These are phyloP conservation scores for Columba janthina DNA, from an alignment of 2,113 vertebrate species.

Conservation along the genomic window DNA sequence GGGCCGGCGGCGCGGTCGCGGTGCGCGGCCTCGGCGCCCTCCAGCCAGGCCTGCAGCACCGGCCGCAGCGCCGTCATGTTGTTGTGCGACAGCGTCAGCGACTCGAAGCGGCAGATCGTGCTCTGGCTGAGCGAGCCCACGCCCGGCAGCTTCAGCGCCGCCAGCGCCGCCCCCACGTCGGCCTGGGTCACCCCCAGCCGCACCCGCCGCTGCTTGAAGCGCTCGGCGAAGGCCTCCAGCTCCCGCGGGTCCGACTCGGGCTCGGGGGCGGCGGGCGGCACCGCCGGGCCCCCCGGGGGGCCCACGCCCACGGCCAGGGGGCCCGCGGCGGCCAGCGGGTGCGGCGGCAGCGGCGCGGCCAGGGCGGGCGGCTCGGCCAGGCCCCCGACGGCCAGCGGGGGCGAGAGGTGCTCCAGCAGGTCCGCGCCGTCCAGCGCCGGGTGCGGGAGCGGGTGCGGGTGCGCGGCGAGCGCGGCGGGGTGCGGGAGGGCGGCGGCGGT, in stretches of 20 bases:
- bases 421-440: conserved; percentile 88
- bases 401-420: conserved; percentile 90
- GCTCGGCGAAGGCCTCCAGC: conserved; percentile 97
- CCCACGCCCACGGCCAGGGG: conserved; percentile 88
- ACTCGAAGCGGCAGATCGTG: conserved; percentile 96
- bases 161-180: conserved; percentile 89
- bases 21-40: conserved; percentile 89
- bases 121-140: conserved; percentile 94
- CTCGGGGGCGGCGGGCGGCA: conserved; percentile 82
- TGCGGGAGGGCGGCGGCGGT: conserved; percentile 83
- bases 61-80: conserved; percentile 95
- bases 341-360: conserved; percentile 77
- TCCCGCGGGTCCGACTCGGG: conserved; percentile 91
- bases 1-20: conserved; percentile 86
- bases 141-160: conserved; percentile 88
- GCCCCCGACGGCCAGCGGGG: conserved; percentile 83
- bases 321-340: conserved; percentile 83
- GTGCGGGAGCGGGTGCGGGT: conserved; percentile 74
- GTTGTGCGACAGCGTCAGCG: conserved; percentile 92
- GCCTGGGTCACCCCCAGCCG: conserved; percentile 88
- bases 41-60: conserved; percentile 92
- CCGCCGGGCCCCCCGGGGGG: conserved; percentile 76
- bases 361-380: conserved; percentile 84
- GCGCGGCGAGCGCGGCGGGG: conserved; percentile 79
- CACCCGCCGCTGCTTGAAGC: conserved; percentile 96